Base-by-base conservation (phyloP, 2,113 vertebrate species). In the Ciconia boyciana region DNA sequence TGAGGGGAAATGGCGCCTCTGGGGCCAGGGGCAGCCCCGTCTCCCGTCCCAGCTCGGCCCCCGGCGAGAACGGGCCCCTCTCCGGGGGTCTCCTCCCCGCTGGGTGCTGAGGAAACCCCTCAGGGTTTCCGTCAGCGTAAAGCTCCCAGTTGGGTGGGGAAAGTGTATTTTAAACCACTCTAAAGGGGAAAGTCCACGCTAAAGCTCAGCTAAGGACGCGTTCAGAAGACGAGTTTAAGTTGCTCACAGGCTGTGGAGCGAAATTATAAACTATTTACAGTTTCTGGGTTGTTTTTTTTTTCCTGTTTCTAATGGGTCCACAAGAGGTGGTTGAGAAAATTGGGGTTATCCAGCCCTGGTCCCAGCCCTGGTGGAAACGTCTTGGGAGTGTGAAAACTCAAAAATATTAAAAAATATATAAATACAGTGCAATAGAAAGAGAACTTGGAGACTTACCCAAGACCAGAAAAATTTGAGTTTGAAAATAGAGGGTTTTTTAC, bases 111-210 rank as follows among this genome's bases (percentile, higher is more conserved):
- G 90, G 76, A 13, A 9, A 6, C 25, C 11, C n/a, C 9, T 44
- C 39, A 1, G 46, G 11, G 5, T 4, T 22, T 11, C 24, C 36
- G 22, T 51, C 57, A 2, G 15, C 4, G 7, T 8, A 4, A 15
- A 39, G 77, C 36, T 32, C 57, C 51, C 32, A 1, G 51, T 6
- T 13, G 41, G 10, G 60, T 10, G 46, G 5, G 14, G 14, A 46
- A 57, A 66, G 61, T 14, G 88, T 15, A 0, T 49, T 54, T 44
- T 6, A 29, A 80, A 29, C 1, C 52, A 0, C 17, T 9, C 0
- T 0, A 1, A 7, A 26, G 57, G 68, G 34, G 19, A 65, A 15
- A 22, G 54, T 18, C 0, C 36, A 0, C 39, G 12, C 0, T 18
- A 2, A 17, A 15, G 43, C 11, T 3, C 16, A 2, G n/a, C 49